Evolutionary conservation across 2,888 invertebrate species (phyloP), one percentile per base, ranked within the genome.

Genomic region (Exephanes ischioxanthus): DNA sequence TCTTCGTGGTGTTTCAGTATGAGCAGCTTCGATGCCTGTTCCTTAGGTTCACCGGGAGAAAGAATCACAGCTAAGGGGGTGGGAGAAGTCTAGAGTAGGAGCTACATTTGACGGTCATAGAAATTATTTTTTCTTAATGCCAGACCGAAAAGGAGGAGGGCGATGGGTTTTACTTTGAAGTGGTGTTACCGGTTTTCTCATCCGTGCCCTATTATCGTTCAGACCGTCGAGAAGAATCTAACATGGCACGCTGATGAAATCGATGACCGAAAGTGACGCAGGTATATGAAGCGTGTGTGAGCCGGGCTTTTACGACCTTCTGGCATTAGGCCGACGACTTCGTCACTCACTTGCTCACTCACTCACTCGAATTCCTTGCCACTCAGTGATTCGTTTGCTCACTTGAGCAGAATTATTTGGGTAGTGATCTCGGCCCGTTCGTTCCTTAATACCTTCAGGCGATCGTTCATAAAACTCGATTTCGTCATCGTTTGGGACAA

Each of bases 41-140:
- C 63, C n/a, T 63, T 63, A 7, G 63, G 16, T 63, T 41, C 14
- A 19, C 22, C 41, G 19, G 22, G 67, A 37, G 41, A 67, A 67
- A 41, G 67, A 67, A 67, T 67, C 41, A 22, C 22, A 41, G 67
- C 3, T 5, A n/a, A 19, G 19, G 11, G 67, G 11, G 67, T 67
- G 67, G 67, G 67, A 67, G 67, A 67, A 67, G 41, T 22, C 41
- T 45, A 19, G 67, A 41, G 41, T 19, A 67, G 67, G 67, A 41
- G 67, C 67, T 6, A 22, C 19, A 16, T 41, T 67, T 41, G 19
- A 67, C 7, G 19, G 22, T 67, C 37, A 67, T n/a, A 19, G 41
- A 19, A 19, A 6, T 67, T 1, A 37, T 63, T 11, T 55, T 55
- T 55, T 55, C 16, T 19, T 19, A 3, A 48, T 48, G 45, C 16